Evolutionary conservation across 2,888 invertebrate genomes (phyloP).

Genomic region (Mallateleia sp.): DNA sequence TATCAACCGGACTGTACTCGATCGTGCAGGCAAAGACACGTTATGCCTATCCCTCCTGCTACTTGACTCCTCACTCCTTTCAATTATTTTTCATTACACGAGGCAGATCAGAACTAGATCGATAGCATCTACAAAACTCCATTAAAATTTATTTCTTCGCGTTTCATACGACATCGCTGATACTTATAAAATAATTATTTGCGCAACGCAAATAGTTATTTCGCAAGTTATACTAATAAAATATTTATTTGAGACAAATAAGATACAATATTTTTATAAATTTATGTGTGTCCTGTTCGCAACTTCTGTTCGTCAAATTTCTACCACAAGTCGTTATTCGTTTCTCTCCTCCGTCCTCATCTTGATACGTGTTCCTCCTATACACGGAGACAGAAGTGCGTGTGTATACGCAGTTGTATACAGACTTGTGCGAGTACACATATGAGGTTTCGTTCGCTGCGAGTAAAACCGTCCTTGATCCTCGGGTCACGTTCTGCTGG

Average conservation of each 20-base stretch:
- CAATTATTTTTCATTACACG: slow-evolving; percentile 68
- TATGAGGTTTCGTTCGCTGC: slow-evolving; percentile 85
- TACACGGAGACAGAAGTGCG: slow-evolving; percentile 10
- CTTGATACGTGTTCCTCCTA: slow-evolving; percentile 48
- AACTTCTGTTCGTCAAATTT: slow-evolving; percentile 57
- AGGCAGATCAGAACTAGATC: slow-evolving; percentile 50
- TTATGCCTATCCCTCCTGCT: slow-evolving; percentile 69
- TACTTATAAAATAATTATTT: too few species aligned
- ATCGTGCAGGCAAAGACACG: slow-evolving; percentile 75
- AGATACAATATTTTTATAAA: too few species aligned
- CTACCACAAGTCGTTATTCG: slow-evolving; percentile 28
- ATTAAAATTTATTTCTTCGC: slow-evolving; percentile 31
- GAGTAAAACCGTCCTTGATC: slow-evolving; percentile 89
- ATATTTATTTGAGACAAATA: too few species aligned
- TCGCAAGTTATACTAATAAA: too few species aligned
- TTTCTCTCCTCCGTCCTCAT: slow-evolving; percentile 32
- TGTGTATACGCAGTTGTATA: slow-evolving; percentile 31
- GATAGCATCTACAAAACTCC: slow-evolving; percentile 49
- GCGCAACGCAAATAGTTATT: too few species aligned
- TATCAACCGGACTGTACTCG: slow-evolving; percentile 68
- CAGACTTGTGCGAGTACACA: slow-evolving; percentile 41
- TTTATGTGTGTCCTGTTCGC: neutral
- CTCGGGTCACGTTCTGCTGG: slow-evolving; percentile 87
- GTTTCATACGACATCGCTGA: neutral
- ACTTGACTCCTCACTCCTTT: slow-evolving; percentile 64